Percentiles rank a stretch among this genome's conserved stretches.
phyloP scores from a whole-genome alignment of 2,113 vertebrate genomes.

The Macaca nemestrina region DNA sequence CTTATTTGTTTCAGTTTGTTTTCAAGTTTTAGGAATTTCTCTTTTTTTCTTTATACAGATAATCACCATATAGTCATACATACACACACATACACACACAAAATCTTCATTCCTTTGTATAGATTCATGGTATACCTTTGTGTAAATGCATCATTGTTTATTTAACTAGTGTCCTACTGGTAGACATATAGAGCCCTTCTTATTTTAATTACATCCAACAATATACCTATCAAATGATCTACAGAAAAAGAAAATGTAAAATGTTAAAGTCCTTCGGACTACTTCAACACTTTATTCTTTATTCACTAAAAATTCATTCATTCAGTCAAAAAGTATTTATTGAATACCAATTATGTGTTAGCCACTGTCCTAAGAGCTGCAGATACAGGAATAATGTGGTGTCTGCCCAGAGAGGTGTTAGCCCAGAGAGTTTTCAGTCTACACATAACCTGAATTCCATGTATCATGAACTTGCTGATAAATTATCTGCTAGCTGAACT shows the following conservation, averaged over 20 bases:
- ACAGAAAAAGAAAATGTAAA: neutral
- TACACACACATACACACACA: accelerated
- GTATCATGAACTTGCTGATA: neutral
- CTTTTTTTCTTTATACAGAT: neutral
- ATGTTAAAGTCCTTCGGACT: neutral
- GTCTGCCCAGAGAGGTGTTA: neutral
- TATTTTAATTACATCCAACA: neutral
- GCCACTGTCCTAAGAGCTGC: neutral
- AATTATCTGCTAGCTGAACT: neutral
- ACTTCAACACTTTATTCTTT: neutral
- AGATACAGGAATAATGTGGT: neutral
- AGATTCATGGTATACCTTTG: neutral
- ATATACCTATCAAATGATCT: neutral
- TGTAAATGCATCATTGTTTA: neutral
- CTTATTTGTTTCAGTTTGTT: neutral
- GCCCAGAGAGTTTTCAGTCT: neutral
- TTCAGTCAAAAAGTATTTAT: neutral
- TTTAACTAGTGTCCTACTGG: neutral
- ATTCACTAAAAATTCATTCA: neutral
- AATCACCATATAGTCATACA: neutral
- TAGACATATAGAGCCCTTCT: neutral
- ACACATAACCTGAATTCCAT: neutral
- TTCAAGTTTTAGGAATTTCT: neutral
- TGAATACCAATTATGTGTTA: neutral
- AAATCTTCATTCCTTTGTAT: neutral